Conservation (phyloP, 2,797 vertebrate species). For the Adelosebastes latens region DNA sequence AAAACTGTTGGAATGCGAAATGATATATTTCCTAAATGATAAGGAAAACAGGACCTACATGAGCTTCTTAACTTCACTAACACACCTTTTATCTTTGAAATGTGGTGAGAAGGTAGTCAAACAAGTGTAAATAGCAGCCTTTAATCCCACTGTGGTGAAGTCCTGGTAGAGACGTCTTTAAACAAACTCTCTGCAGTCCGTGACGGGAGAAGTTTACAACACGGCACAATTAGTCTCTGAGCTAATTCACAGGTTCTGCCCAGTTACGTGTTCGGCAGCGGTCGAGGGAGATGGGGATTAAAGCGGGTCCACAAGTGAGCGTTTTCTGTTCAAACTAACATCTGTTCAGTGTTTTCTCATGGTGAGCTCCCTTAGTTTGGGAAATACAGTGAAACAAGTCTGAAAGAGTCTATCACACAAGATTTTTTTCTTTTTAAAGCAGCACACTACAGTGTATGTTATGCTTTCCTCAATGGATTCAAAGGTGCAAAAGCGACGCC, state of each 20-base stretch:
- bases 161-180: conserved; percentile 51
- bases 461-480: background rate
- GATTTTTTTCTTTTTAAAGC: background rate
- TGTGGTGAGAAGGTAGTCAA: background rate
- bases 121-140: background rate
- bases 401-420: background rate
- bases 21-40: background rate
- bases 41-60: background rate
- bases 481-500: background rate
- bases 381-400: conserved; percentile 40
- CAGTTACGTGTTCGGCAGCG: conserved; percentile 47
- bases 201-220: conserved; percentile 67
- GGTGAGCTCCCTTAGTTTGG: conserved; percentile 51
- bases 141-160: conserved; percentile 15
- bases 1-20: background rate
- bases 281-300: conserved; percentile 50
- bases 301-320: conserved; percentile 40
- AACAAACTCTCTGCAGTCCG: conserved; percentile 65
- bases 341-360: conserved; percentile 63
- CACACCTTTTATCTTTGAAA: background rate
- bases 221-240: conserved; percentile 69
- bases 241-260: conserved; percentile 75
- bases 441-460: background rate
- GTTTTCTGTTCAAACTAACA: conserved; percentile 70
- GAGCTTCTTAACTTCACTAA: background rate